Evolutionary conservation across 2,888 invertebrate genomes (phyloP).

Genomic region (Lasius fuliginosus): DNA sequence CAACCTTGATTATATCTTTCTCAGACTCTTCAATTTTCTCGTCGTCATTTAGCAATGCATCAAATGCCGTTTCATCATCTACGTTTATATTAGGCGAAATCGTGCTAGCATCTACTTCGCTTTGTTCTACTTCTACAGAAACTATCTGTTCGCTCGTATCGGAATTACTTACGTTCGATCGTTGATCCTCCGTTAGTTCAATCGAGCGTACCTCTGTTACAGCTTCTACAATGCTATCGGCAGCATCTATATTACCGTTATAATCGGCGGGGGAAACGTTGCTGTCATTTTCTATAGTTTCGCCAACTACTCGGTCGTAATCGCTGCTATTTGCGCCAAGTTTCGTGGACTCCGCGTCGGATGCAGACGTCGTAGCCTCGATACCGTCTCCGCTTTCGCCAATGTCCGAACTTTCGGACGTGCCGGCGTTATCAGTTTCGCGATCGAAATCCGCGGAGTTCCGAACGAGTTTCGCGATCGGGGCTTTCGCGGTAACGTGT

Average conservation of each 20-base stretch:
- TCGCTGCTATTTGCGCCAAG: slow-evolving; percentile 24
- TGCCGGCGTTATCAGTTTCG: slow-evolving; percentile 27
- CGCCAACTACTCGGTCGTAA: slow-evolving; percentile 22
- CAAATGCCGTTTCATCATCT: not conserved
- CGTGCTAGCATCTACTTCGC: not conserved
- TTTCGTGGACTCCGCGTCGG: slow-evolving; percentile 21
- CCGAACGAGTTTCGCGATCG: not conserved
- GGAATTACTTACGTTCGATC: slow-evolving; percentile 62
- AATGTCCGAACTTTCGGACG: slow-evolving; percentile 48
- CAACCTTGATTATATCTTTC: not conserved
- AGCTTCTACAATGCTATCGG: slow-evolving; percentile 37
- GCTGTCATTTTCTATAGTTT: slow-evolving; percentile 30
- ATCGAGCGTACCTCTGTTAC: slow-evolving; percentile 18
- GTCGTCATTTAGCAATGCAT: not conserved
- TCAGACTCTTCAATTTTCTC: not conserved
- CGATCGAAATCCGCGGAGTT: not conserved
- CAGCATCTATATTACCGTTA: slow-evolving; percentile 38
- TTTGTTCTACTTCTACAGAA: slow-evolving; percentile 12
- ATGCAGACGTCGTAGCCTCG: slow-evolving; percentile 19
- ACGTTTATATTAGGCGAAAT: not conserved
- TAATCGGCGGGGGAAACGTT: slow-evolving; percentile 34
- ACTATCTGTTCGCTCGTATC: not conserved
- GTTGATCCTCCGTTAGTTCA: not conserved
- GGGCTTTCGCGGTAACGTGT: not conserved
- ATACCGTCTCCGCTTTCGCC: slow-evolving; percentile 4